Conservation (phyloP, 53 echinoderm and acorn worm genomes). For the Patiria pectinifera region DNA sequence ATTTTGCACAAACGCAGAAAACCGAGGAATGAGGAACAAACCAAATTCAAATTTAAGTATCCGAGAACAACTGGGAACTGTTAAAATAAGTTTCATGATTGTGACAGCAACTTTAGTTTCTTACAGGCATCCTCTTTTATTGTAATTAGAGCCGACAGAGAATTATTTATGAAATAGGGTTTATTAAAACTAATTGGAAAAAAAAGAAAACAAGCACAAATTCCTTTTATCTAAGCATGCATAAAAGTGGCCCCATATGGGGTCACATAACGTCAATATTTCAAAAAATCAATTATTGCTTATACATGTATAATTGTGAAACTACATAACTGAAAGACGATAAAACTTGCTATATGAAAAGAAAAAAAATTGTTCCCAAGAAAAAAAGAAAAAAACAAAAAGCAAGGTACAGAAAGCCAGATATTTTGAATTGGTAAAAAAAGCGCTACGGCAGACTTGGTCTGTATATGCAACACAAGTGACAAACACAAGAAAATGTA, state of each 20-base stretch:
- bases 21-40: too few relatives aligned
- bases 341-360: neutral
- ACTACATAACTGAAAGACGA: conserved; percentile 61
- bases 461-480: conserved; percentile 62
- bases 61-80: too few relatives aligned
- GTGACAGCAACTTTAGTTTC: too few relatives aligned
- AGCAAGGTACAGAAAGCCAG: neutral
- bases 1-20: too few relatives aligned
- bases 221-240: neutral
- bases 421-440: neutral
- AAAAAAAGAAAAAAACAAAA: conserved; percentile 6
- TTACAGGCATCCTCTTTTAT: too few relatives aligned
- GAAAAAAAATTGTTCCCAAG: too few relatives aligned
- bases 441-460: conserved; percentile 46
- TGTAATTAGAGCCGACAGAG: too few relatives aligned
- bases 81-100: too few relatives aligned
- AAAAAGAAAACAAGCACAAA: neutral
- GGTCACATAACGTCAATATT: neutral
- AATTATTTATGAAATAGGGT: too few relatives aligned
- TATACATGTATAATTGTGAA: conserved; percentile 18
- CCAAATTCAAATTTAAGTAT: too few relatives aligned
- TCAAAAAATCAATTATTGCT: conserved; percentile 56
- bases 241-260: neutral
- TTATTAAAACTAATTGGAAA: neutral
- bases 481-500: conserved; percentile 57